Evolutionary conservation across 2,888 invertebrate species (phyloP), one percentile per base, ranked within the genome.

Genomic region (Andricus quercusramuli): DNA sequence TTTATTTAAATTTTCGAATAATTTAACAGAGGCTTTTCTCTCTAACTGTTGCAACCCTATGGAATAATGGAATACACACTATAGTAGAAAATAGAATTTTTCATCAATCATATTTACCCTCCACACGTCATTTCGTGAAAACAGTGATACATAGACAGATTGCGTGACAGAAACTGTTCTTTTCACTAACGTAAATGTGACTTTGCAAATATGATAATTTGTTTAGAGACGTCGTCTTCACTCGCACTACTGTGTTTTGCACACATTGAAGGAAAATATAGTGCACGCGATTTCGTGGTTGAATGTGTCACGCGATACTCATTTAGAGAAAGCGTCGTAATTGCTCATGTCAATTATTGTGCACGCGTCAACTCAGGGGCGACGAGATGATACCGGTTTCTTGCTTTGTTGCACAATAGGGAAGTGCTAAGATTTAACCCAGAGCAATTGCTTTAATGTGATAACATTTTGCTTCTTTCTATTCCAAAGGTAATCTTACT

Each of bases 171-270:
- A 74, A 74, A 13, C 74, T 74, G 56, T 74, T 74, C n/a, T 37
- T 74, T 74, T 74, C 74, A 56, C 56, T 74, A 68, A 41, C 51
- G 51, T 20, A 74, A 74, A 74, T 56, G 56, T 74, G 74, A 74
- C 74, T 74, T 74, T 74, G 56, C 74, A 56, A 74, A 74, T 74
- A 74, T 74, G 56, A 74, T 74, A 74, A 74, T 74, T 74, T 74
- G 74, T 74, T 74, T 74, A 74, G 74, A 74, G 74, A 29, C 29
- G 17, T 74, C 56, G 74, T 74, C 74, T 74, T 74, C 56, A 74
- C 74, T 37, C 56, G 74, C 56, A 32, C 0, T 6, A 32, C 1
- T 6, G 68, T 68, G 68, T 68, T 68, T 15, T 68, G 15, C 17
- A 68, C 25, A 25, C 25, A 41, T 67, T 67, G 29, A 47, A 25